Base-by-base conservation (phyloP, 64 coral and sea anemone genomes). In the Montipora capricornis region DNA sequence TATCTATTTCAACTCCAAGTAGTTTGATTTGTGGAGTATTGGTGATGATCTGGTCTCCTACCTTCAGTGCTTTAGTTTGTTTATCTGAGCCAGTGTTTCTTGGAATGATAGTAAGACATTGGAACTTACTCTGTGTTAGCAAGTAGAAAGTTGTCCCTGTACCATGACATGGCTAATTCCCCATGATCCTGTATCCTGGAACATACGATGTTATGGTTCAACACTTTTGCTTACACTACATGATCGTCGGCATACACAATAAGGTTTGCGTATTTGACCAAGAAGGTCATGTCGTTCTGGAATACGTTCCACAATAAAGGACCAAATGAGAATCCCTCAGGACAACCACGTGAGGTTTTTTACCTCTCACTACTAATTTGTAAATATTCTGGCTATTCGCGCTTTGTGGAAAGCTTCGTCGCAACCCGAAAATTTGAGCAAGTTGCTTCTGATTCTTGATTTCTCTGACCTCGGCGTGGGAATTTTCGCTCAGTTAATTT, bases 241-340 rank as follows among this genome's bases (percentile, higher is more conserved):
- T 89, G 87, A 16, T 89, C 87, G 44, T 78, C 55, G 20, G 83
- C 62, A 49, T 87, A 87, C 83, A 68, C 71, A 13, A 70, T 48
- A 71, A 87, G 83, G 70, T 84, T 84, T 45, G 59, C 10, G 26
- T 84, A 7, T 84, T 82, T 82, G 4, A 37, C 79, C 79, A 22
- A 50, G 16, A 87, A 52, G 68, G 66, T 50, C 84, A 74, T 88
- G 37, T 88, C 85, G 37, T 88, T 88, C 74, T 88, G 85, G 44
- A 88, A 88, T 55, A 76, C 29, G 22, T 75, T 88, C 85, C 89
- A 90, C 49, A 51, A 67, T 13, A 90, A 19, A 48, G 44, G 61
- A 3, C 89, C 89, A 51, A 90, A 90, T 61, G 64, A 90, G 7
- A 62, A 90, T 16, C 76, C 76, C 8, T 70, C 77, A 52, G 89